These are phyloP conservation scores for Himalopsyche japonica DNA, from an alignment of 2,888 invertebrate genomes.

Conservation along the genomic window DNA sequence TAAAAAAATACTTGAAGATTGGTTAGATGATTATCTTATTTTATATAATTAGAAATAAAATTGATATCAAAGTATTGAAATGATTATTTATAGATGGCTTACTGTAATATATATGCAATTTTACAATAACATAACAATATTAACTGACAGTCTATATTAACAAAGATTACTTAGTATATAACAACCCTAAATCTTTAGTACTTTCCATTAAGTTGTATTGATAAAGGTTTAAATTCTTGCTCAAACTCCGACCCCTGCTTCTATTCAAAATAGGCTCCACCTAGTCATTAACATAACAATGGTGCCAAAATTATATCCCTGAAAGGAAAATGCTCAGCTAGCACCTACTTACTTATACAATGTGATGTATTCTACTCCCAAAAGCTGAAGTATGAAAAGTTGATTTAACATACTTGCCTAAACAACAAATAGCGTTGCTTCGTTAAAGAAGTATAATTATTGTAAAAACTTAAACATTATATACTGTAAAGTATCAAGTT, in stretches of 20 bases:
- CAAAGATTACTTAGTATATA: not conserved
- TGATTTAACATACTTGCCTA: no score
- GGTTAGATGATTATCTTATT: no score
- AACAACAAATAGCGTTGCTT: no score
- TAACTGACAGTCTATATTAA: not conserved
- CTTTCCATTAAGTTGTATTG: slow-evolving; percentile 1
- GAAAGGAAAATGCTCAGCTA: not conserved
- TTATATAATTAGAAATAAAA: no score
- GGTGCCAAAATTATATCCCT: slow-evolving; percentile 9
- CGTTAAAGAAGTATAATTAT: no score
- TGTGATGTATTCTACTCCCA: not conserved
- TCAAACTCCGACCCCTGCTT: not conserved
- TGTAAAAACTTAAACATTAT: no score
- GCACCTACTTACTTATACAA: not conserved
- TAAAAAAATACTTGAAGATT: no score
- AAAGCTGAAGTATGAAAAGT: not conserved
- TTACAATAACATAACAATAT: not conserved
- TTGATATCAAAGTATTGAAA: no score
- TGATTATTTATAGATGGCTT: no score
- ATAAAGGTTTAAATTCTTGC: slow-evolving; percentile 1
- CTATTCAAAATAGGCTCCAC: slow-evolving; percentile 3
- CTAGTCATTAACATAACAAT: slow-evolving; percentile 24
- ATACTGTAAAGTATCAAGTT: no score
- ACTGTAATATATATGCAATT: not conserved
- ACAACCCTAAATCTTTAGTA: not conserved